Conservation (phyloP, 2,888 invertebrate genomes). For the Cenopis cana region DNA sequence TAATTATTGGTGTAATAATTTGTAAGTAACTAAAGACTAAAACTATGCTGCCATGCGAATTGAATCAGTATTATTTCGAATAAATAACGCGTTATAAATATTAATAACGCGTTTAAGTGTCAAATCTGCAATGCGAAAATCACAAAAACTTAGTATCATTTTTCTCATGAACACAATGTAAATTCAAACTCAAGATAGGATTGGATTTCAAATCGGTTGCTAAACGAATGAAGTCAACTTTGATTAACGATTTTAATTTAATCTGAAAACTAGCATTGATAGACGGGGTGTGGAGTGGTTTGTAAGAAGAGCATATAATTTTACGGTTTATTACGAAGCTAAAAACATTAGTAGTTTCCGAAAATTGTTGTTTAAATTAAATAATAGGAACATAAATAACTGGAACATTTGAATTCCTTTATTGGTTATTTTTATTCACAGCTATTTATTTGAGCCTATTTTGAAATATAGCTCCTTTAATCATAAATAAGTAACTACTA, state of each 20-base stretch:
- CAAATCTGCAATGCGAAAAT: conserved; percentile 9
- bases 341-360: neutral
- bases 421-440: neutral
- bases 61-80: neutral
- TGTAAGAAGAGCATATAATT: neutral
- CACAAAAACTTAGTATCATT: neutral
- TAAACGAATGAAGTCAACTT: neutral
- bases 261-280: neutral
- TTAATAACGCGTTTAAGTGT: neutral
- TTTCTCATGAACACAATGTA: neutral
- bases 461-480: too few relatives aligned
- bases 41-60: conserved; percentile 7
- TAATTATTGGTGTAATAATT: neutral
- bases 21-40: neutral
- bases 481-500: too few relatives aligned
- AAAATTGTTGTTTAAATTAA: neutral
- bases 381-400: too few relatives aligned
- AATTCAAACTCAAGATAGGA: neutral
- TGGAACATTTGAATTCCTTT: too few relatives aligned
- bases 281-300: neutral
- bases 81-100: too few relatives aligned
- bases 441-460: neutral
- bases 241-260: neutral
- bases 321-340: neutral
- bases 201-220: neutral